Evolutionary conservation across 2,888 invertebrate species (phyloP), one percentile per base, ranked within the genome.

Genomic region (Chydorus sphaericus): DNA sequence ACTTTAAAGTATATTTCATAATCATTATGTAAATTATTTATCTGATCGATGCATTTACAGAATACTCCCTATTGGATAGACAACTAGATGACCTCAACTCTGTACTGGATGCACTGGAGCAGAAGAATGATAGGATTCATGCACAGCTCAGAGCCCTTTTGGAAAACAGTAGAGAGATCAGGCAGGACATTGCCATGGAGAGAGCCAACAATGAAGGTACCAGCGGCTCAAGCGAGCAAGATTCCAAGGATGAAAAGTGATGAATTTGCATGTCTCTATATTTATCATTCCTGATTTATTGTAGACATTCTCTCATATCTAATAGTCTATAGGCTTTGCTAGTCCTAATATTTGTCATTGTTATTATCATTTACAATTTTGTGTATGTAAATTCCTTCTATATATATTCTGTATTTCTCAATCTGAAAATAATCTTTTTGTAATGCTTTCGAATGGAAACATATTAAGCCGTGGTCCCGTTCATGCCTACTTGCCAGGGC

Each of bases 401-500:
- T 44, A 20, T 23, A 44, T n/a, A n/a, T n/a, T n/a, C n/a, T n/a
- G n/a, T n/a, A n/a, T n/a, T n/a, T n/a, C n/a, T n/a, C n/a, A n/a
- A n/a, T n/a, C n/a, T n/a, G n/a, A n/a, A n/a, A n/a, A n/a, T n/a
- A n/a, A n/a, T n/a, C n/a, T n/a, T n/a, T n/a, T n/a, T n/a, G n/a
- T n/a, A n/a, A n/a, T 3, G 23, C 4, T 23, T 44, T 23, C 23
- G 2, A 8, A 44, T 44, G 44, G 26, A 20, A 44, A 23, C 44
- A 26, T 52, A 29, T n/a, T 16, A 39, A 10, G 20, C 39, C 6
- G 23, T 52, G 8, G 52, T 33, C 26, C 55, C 55, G 16, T 55
- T 23, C 14, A 48, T 20, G 7, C 55, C 55, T 10, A 55, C 48
- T 49, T 55, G 55, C 49, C 48, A 55, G 33, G 55, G 16, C 36